phyloP scores from a whole-genome alignment of 2,888 invertebrate genomes.

The Heliconius hortense region DNA sequence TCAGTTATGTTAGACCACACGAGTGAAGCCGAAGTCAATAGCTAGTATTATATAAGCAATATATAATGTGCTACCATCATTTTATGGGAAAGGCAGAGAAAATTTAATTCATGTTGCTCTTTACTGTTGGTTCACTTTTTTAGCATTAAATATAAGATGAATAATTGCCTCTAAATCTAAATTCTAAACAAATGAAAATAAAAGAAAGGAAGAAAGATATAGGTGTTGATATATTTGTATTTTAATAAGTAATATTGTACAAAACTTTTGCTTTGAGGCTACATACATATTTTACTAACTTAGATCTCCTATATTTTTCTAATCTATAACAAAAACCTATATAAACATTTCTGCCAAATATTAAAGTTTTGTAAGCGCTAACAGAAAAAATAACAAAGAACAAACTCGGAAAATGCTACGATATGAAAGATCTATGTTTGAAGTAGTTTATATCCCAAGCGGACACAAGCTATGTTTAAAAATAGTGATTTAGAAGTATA shows the following conservation, averaged over 20 bases:
- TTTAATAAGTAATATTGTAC: no score
- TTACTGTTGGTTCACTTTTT: background rate
- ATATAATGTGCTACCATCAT: background rate
- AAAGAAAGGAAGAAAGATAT: background rate
- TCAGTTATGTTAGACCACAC: no score
- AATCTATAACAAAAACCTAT: no score
- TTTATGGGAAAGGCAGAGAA: background rate
- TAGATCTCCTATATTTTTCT: no score
- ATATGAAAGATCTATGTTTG: background rate
- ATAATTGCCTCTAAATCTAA: background rate
- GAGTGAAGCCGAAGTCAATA: no score
- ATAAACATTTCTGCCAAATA: background rate
- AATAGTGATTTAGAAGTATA: background rate
- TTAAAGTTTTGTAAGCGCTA: background rate
- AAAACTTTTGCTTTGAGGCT: no score
- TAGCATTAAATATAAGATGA: background rate
- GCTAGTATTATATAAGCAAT: no score
- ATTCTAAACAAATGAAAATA: background rate
- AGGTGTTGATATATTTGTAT: no score
- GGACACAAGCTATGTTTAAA: background rate
- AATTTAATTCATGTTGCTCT: background rate
- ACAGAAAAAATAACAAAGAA: background rate
- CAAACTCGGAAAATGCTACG: slow-evolving; percentile 2
- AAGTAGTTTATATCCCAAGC: slow-evolving; percentile 3
- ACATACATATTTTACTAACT: no score